A percentile compares a stretch with the other conserved stretches of the same genome.
phyloP scores from a whole-genome alignment of 2,888 invertebrate genomes.

The Pyrgus malvae region DNA sequence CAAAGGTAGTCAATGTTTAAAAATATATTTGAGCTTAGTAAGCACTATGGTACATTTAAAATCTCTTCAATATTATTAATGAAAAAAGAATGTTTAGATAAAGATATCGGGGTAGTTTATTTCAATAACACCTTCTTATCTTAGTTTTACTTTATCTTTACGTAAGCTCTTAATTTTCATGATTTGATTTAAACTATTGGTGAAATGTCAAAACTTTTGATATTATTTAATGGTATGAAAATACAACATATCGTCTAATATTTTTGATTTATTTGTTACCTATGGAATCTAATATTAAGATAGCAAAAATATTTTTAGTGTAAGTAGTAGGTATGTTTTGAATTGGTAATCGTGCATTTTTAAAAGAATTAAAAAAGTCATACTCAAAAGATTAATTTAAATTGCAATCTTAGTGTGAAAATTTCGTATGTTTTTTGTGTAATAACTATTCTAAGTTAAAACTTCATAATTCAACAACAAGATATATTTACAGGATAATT shows the following conservation, averaged over 20 bases:
- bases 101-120: too few species aligned
- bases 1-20: too few species aligned
- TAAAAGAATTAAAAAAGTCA: not conserved
- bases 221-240: too few species aligned
- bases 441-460: conserved; percentile 38
- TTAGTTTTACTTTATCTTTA: not conserved
- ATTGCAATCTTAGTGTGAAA: too few species aligned
- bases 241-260: too few species aligned
- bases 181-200: not conserved
- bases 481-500: conserved; percentile 44
- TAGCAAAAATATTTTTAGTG: conserved; percentile 18
- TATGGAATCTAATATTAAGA: conserved; percentile 5
- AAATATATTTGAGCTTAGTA: too few species aligned
- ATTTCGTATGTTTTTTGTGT: not conserved
- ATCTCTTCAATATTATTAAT: too few species aligned
- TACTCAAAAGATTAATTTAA: too few species aligned
- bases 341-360: conserved; percentile 16
- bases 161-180: not conserved
- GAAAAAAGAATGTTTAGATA: too few species aligned
- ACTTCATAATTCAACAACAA: conserved; percentile 55
- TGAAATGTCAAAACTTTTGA: not conserved
- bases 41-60: too few species aligned
- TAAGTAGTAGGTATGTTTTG: not conserved
- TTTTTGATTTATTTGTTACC: not conserved
- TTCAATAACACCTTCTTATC: not conserved